These are phyloP conservation scores for Capreolus pygargus DNA, from an alignment of 2,113 vertebrate species.

Conservation along the genomic window DNA sequence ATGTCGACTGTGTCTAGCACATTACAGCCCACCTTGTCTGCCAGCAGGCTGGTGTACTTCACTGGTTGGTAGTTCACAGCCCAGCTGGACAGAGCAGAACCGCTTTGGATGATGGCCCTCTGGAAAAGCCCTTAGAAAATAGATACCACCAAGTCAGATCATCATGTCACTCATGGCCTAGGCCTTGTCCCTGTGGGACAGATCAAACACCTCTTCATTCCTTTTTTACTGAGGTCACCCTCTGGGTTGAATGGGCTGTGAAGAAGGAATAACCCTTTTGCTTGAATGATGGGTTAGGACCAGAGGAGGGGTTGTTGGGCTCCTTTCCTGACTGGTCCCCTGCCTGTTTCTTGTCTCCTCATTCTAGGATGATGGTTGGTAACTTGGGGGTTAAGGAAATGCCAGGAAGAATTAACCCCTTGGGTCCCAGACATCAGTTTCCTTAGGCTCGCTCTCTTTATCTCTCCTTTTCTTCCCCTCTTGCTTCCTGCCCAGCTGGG, in stretches of 20 bases:
- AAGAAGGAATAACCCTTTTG: not conserved
- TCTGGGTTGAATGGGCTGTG: not conserved
- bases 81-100: slow-evolving; percentile 98
- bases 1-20: slow-evolving; percentile 97
- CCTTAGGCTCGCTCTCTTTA: slow-evolving; percentile 61
- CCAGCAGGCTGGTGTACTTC: slow-evolving; percentile 96
- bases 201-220: not conserved
- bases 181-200: not conserved
- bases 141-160: not conserved
- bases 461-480: slow-evolving; percentile 70
- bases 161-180: not conserved
- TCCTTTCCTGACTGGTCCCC: not conserved
- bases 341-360: not conserved
- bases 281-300: not conserved
- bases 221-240: not conserved
- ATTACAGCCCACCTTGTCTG: slow-evolving; percentile 98
- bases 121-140: slow-evolving; percentile 93
- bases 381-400: slow-evolving; percentile 63
- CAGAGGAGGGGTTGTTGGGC: not conserved
- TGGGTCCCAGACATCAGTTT: slow-evolving; percentile 46
- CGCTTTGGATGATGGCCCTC: slow-evolving; percentile 98
- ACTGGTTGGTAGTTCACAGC: slow-evolving; percentile 99
- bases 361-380: not conserved
- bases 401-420: slow-evolving; percentile 60
- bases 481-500: slow-evolving; percentile 89